Percentiles rank a stretch among this genome's conserved stretches.
These are phyloP conservation scores for Percina caprodes DNA, from an alignment of 2,113 vertebrate species.

Conservation along the genomic window DNA sequence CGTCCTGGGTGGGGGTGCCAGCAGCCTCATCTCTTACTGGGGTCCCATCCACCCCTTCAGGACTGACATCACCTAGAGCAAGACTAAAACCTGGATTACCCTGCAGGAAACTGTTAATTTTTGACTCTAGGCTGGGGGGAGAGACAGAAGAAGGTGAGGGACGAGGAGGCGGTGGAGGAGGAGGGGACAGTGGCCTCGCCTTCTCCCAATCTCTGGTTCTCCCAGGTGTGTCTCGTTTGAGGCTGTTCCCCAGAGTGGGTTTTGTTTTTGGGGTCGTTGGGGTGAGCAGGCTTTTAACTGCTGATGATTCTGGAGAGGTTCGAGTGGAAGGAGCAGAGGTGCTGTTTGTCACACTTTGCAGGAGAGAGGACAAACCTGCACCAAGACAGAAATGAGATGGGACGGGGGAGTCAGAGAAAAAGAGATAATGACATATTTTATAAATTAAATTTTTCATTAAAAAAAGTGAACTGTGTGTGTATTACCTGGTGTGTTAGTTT, in stretches of 20 bases:
- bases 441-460: not conserved
- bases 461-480: not conserved
- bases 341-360: slow-evolving; percentile 90
- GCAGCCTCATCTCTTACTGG: slow-evolving; percentile 95
- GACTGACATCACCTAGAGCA: slow-evolving; percentile 78
- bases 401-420: not conserved
- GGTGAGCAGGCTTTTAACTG: slow-evolving; percentile 82
- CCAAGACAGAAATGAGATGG: slow-evolving; percentile 31
- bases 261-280: slow-evolving; percentile 88
- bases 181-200: slow-evolving; percentile 63
- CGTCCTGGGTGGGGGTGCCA: slow-evolving; percentile 96
- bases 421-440: not conserved
- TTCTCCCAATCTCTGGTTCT: slow-evolving; percentile 74
- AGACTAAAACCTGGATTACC: slow-evolving; percentile 96
- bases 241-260: slow-evolving; percentile 72
- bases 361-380: slow-evolving; percentile 93
- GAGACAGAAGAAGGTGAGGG: slow-evolving; percentile 75
- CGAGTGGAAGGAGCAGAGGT: slow-evolving; percentile 77
- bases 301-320: slow-evolving; percentile 75
- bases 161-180: slow-evolving; percentile 73
- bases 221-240: slow-evolving; percentile 68
- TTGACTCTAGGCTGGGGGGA: slow-evolving; percentile 93
- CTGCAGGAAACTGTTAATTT: slow-evolving; percentile 98
- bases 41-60: slow-evolving; percentile 92
- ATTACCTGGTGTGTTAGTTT: slow-evolving; percentile 94